These are phyloP conservation scores for Eutolmus rufibarbis DNA, from an alignment of 2,888 invertebrate genomes.

Conservation along the genomic window DNA sequence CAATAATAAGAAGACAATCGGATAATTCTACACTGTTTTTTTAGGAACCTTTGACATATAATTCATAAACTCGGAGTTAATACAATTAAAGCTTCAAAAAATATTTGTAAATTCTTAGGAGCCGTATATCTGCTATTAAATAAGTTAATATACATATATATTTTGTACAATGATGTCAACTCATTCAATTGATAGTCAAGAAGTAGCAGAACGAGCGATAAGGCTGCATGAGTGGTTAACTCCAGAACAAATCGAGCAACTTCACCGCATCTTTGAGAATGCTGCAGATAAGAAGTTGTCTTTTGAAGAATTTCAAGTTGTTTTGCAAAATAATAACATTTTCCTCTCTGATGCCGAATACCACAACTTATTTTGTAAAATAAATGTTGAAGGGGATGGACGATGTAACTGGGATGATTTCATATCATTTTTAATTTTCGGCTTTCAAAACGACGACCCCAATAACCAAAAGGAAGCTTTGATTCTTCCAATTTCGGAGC, in stretches of 20 bases:
- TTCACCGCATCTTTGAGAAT: constrained; percentile 51
- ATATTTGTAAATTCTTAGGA: neutral
- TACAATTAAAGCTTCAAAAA: neutral
- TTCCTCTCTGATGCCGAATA: constrained; percentile 66
- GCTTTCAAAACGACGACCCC: constrained; percentile 73
- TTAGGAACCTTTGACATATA: neutral
- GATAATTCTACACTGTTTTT: neutral
- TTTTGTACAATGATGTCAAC: neutral
- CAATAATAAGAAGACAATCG: neutral
- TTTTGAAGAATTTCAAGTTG: constrained; percentile 52
- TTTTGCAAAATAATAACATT: constrained; percentile 51
- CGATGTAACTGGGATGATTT: constrained; percentile 78
- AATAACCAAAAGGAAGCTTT: constrained; percentile 69
- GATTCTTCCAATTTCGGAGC: constrained; percentile 69
- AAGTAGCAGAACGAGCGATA: constrained; percentile 48
- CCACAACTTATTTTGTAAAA: constrained; percentile 70
- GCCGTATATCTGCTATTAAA: neutral
- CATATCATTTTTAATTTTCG: constrained; percentile 76
- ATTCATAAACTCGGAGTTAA: neutral
- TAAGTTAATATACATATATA: neutral
- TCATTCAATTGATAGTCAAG: neutral
- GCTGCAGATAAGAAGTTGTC: constrained; percentile 52
- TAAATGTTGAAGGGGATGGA: constrained; percentile 68
- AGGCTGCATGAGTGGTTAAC: constrained; percentile 57
- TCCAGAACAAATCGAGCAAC: constrained; percentile 54